phyloP scores from a whole-genome alignment of 2,797 vertebrate genomes.

The Dipus sagitta region DNA sequence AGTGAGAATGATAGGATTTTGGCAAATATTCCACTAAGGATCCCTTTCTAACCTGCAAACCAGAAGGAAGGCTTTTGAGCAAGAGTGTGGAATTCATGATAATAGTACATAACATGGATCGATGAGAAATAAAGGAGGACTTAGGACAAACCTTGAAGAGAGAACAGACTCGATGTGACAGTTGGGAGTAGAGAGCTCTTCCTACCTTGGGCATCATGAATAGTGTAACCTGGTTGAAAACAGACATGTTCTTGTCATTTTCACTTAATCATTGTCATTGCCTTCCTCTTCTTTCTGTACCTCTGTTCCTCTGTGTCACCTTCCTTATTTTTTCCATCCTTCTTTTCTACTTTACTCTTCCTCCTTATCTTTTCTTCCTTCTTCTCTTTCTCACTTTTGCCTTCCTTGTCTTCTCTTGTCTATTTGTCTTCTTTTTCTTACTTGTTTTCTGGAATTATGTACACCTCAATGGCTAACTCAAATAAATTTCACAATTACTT shows the following conservation, averaged over 20 bases:
- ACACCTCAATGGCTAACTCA: background rate
- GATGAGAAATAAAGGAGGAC: background rate
- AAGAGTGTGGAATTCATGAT: background rate
- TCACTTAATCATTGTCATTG: background rate
- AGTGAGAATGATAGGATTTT: background rate
- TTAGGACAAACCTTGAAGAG: background rate
- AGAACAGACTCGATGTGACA: background rate
- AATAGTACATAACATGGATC: background rate
- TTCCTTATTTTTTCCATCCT: no score
- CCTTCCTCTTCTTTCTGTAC: background rate
- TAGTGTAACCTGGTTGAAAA: background rate
- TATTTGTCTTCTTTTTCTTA: background rate
- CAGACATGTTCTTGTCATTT: background rate
- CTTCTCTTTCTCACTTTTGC: background rate
- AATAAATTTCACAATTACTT: background rate
- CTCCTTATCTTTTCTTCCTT: no score
- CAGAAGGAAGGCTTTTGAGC: background rate
- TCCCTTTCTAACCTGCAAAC: background rate
- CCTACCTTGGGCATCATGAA: background rate
- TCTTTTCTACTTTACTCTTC: background rate
- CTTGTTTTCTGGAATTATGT: conserved; percentile 1
- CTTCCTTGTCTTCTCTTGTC: background rate
- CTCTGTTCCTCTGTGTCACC: background rate
- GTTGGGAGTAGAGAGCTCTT: background rate
- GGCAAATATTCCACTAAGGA: background rate